Percentiles rank a stretch among this genome's conserved stretches.
These are phyloP conservation scores for Slavum lentiscoides DNA, from an alignment of 2,888 invertebrate species.

Conservation along the genomic window DNA sequence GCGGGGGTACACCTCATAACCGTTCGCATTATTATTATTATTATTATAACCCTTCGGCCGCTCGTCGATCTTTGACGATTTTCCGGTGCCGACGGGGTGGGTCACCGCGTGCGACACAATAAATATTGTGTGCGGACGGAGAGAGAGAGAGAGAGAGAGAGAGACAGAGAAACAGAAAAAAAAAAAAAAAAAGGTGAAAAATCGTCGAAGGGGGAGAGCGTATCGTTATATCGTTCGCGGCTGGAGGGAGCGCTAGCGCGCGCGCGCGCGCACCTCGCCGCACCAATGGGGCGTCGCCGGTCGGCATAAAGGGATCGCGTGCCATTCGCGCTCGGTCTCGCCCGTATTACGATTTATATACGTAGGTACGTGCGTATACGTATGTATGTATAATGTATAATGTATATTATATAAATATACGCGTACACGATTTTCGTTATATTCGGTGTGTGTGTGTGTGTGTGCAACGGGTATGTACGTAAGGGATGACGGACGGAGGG, in stretches of 20 bases:
- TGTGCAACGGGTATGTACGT: too few species aligned
- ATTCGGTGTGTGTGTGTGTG: background rate
- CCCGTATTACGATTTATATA: slow-evolving; percentile 43
- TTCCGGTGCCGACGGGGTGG: slow-evolving; percentile 38
- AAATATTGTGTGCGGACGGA: too few species aligned
- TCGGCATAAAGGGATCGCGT: slow-evolving; percentile 46
- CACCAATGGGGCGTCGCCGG: slow-evolving; percentile 51
- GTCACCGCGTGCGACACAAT: background rate
- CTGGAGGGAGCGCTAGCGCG: background rate
- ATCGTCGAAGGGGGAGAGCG: slow-evolving; percentile 2
- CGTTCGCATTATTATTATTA: slow-evolving; percentile 18
- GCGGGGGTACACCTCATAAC: background rate
- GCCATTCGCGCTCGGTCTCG: slow-evolving; percentile 44
- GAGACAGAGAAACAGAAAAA: background rate
- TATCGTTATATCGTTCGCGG: background rate
- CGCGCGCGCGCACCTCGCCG: slow-evolving; percentile 37
- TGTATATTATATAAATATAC: too few species aligned
- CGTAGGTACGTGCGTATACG: too few species aligned
- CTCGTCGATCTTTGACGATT: slow-evolving; percentile 36
- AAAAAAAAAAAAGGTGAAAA: too few species aligned
- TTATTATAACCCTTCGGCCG: slow-evolving; percentile 9
- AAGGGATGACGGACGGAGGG: background rate
- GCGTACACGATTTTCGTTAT: background rate
- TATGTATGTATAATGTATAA: too few species aligned
- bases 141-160: too few species aligned